phyloP scores from a whole-genome alignment of 2,113 vertebrate species.

The Cynocephalus volans region DNA sequence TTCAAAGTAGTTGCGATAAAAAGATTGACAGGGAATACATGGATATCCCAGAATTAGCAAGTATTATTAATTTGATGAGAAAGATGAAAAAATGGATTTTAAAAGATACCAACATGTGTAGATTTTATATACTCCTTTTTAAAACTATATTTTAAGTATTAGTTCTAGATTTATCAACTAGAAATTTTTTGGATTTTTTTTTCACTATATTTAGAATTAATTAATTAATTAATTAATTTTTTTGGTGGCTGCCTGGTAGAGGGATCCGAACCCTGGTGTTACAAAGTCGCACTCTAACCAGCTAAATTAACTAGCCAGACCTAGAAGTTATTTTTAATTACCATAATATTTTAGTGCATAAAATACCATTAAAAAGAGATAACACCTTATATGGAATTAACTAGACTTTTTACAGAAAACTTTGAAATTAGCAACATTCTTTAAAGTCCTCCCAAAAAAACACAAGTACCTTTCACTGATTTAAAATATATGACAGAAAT shows the following conservation, averaged over 20 bases:
- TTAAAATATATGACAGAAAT: constrained; percentile 61
- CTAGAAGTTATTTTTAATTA: constrained; percentile 65
- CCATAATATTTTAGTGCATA: constrained; percentile 55
- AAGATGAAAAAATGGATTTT: constrained; percentile 38
- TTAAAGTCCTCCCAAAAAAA: constrained; percentile 61
- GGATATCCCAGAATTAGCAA: constrained; percentile 47
- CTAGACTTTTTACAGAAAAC: constrained; percentile 55
- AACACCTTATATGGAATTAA: constrained; percentile 74
- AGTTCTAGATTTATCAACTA: constrained; percentile 56
- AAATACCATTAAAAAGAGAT: constrained; percentile 47
- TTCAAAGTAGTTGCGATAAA: constrained; percentile 44
- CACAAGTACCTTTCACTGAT: constrained; percentile 58
- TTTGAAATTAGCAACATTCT: constrained; percentile 79
- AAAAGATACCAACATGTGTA: constrained; percentile 44
- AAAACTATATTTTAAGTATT: constrained; percentile 60
- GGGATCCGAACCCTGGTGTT: too few species aligned
- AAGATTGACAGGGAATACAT: not conserved
- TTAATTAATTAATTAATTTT: too few species aligned
- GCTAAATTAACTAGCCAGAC: too few species aligned
- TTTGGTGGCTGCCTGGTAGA: too few species aligned
- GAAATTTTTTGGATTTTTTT: too few species aligned
- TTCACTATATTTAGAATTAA: too few species aligned
- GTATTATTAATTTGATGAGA: constrained; percentile 45
- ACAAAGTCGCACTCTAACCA: too few species aligned
- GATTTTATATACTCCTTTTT: constrained; percentile 54